phyloP scores from a whole-genome alignment of 2,888 invertebrate genomes.

The Vesta saturnalis region DNA sequence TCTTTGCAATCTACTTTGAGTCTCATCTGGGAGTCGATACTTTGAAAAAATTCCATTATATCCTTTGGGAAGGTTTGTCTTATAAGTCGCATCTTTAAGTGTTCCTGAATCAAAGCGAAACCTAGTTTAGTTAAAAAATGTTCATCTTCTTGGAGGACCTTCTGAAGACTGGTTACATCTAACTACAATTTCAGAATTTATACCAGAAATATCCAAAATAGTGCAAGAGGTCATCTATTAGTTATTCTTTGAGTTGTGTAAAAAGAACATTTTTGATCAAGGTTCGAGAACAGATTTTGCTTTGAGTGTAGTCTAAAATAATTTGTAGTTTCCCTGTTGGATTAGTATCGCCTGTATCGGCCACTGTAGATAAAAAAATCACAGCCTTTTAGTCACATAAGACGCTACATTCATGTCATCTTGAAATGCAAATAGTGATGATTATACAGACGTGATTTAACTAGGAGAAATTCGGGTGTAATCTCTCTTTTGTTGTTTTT shows the following conservation, averaged over 20 bases:
- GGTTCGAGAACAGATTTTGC: not conserved
- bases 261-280: not conserved
- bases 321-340: not conserved
- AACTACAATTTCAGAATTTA: not conserved
- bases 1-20: not conserved
- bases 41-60: conserved; percentile 6
- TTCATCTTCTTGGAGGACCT: not conserved
- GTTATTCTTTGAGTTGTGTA: conserved; percentile 62
- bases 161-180: not conserved
- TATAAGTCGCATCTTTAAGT: not conserved
- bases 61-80: not conserved
- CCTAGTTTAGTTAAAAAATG: conserved; percentile 6
- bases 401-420: not conserved
- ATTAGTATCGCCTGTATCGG: conserved; percentile 2
- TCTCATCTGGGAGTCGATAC: conserved; percentile 1
- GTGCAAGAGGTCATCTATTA: not conserved
- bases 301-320: not conserved
- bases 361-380: not conserved
- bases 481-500: conserved; percentile 44
- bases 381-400: not conserved
- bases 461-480: conserved; percentile 39
- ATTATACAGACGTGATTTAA: not conserved
- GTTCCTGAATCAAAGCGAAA: not conserved
- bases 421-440: not conserved
- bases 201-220: not conserved